Percentiles rank a stretch among this genome's conserved stretches.
phyloP scores from a whole-genome alignment of 1,140 invertebrate genomes.

The Amyelois transitella region DNA sequence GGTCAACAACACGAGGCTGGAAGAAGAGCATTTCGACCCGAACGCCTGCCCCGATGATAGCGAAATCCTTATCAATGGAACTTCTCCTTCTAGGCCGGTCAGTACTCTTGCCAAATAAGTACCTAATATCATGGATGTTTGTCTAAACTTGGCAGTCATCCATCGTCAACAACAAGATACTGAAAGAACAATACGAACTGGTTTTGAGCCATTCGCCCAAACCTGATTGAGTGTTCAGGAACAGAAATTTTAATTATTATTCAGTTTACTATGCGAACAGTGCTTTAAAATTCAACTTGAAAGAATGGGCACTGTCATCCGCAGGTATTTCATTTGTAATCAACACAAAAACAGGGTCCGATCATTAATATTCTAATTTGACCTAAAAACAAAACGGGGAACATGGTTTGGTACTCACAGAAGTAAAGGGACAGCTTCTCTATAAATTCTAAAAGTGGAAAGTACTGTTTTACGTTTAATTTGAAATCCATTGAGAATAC shows the following conservation, averaged over 20 bases:
- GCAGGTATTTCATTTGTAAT: too few relatives aligned
- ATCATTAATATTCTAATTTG: not conserved
- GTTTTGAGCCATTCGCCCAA: too few relatives aligned
- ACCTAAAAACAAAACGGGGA: not conserved
- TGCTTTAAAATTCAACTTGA: too few relatives aligned
- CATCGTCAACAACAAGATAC: too few relatives aligned
- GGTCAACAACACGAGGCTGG: constrained; percentile 67
- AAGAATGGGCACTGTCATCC: too few relatives aligned
- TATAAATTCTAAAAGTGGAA: not conserved
- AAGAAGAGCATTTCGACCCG: constrained; percentile 44
- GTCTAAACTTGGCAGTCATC: too few relatives aligned
- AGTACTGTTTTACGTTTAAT: not conserved
- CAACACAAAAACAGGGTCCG: too few relatives aligned
- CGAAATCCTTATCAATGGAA: constrained; percentile 48
- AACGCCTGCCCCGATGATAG: constrained; percentile 56
- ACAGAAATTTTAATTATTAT: too few relatives aligned
- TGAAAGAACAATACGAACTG: too few relatives aligned
- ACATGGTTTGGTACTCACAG: not conserved
- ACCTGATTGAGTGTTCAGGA: too few relatives aligned
- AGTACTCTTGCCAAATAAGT: constrained; percentile 17
- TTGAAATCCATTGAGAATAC: not conserved
- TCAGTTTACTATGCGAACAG: too few relatives aligned
- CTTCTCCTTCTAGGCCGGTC: constrained; percentile 46
- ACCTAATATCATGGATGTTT: not conserved
- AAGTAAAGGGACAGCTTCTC: not conserved